Conservation (phyloP, 1,140 invertebrate genomes). For the Drosophila albomicans region DNA sequence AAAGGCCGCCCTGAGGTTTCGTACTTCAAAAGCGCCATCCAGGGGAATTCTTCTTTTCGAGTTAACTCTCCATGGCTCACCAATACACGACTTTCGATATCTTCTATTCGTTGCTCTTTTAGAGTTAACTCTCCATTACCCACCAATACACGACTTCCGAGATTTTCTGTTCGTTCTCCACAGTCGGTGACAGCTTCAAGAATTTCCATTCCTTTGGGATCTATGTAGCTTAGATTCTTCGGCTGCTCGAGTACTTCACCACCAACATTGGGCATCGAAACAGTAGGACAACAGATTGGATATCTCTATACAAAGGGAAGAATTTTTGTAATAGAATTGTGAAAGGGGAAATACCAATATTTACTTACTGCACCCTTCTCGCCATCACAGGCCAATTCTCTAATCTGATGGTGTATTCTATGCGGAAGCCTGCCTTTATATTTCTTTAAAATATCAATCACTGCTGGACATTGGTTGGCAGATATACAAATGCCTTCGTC, state of each 20-base stretch:
- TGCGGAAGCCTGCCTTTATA: slow-evolving; percentile 52
- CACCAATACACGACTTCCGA: not conserved
- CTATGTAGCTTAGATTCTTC: slow-evolving; percentile 25
- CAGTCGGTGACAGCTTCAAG: slow-evolving; percentile 50
- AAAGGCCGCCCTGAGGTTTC: slow-evolving; percentile 48
- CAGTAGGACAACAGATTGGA: slow-evolving; percentile 50
- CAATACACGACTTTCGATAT: not conserved
- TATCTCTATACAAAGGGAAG: slow-evolving; percentile 21
- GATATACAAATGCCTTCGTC: slow-evolving; percentile 47
- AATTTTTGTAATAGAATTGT: not conserved
- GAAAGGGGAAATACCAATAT: not conserved
- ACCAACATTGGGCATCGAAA: not conserved
- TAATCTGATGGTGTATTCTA: slow-evolving; percentile 30
- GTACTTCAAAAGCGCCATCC: slow-evolving; percentile 86
- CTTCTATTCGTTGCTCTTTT: slow-evolving; percentile 70
- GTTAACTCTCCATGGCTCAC: slow-evolving; percentile 79
- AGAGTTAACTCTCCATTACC: slow-evolving; percentile 81
- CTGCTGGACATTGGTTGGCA: slow-evolving; percentile 40
- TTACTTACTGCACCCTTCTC: not conserved
- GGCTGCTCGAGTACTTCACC: not conserved
- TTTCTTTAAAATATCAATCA: slow-evolving; percentile 25
- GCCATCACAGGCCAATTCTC: slow-evolving; percentile 41
- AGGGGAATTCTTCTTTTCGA: slow-evolving; percentile 85
- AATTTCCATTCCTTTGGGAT: slow-evolving; percentile 41
- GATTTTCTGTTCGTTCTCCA: slow-evolving; percentile 42